These are phyloP conservation scores for Meriones psammophilus DNA, from an alignment of 2,797 vertebrate genomes.

Conservation along the genomic window DNA sequence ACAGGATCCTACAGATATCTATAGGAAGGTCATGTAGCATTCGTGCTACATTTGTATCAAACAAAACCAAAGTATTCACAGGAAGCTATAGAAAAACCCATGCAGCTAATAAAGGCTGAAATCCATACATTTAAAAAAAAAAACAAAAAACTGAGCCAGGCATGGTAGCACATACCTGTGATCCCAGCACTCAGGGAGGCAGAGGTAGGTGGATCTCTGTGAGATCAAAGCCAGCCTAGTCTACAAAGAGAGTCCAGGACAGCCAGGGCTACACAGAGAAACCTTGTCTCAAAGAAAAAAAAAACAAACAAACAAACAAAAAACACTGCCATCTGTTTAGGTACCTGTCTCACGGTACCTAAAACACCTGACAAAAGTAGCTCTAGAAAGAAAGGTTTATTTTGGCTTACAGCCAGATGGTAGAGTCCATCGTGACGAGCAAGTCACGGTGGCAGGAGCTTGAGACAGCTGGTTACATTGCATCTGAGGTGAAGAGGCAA, in stretches of 20 bases:
- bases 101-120: constrained; percentile 69
- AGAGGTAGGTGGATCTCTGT: no score
- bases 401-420: background rate
- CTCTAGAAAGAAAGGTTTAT: background rate
- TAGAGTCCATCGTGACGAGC: no score
- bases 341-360: no score
- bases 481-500: background rate
- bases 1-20: constrained; percentile 80
- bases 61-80: constrained; percentile 75
- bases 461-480: background rate
- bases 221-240: no score
- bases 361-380: background rate
- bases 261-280: no score
- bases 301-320: background rate
- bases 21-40: constrained; percentile 72
- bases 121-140: constrained; percentile 84
- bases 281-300: no score
- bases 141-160: no score
- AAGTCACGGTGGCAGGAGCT: background rate
- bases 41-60: constrained; percentile 52
- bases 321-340: constrained; percentile 46
- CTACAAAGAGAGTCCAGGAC: no score
- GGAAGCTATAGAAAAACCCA: constrained; percentile 80
- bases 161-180: no score
- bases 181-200: no score